Base-by-base conservation (phyloP, 2,797 vertebrate genomes). In the Acipenser oxyrinchus region DNA sequence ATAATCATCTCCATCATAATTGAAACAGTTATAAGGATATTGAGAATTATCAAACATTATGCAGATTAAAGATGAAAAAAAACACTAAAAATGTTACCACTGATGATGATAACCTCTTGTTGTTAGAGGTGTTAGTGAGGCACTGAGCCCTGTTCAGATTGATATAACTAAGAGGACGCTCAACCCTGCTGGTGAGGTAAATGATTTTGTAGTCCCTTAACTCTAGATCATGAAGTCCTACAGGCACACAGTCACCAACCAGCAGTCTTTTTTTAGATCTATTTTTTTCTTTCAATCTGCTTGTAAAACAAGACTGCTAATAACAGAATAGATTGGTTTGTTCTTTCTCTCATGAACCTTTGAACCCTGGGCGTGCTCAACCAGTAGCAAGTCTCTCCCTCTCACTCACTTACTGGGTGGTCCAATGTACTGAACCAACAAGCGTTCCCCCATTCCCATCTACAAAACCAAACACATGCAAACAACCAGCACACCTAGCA, bases 21-120 rank as follows among this genome's bases (percentile, higher is more conserved):
- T 96, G 71, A 99, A 99, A 70, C 97, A 99, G 83, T 99, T 99
- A 71, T 98, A 99, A 67, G 97, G 96, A 71, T 99, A 99, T 79
- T 97, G 89, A 1, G 95, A 89, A 81, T 93, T 93, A 78, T 99
- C 95, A 75, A 99, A 99, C 97, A 99, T 99, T 2, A 72, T 86
- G 79, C 78, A 65, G 65, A 60, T 69, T 51, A 66, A 72, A 64
- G 57, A 55, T 10, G 55, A 23, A 9, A 49, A 49, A 70, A 62
- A 37, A 61, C 62, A 52, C 61, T 57, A 49, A 59, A 70, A 50
- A 53, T 70, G 72, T 18, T 57, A 13, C 52, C 57, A 64, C 65
- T 67, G 62, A 60, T 55, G 64, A 81, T 69, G 73, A 64, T 70
- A 65, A 65, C 5, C 4, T 37, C 37, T 70, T 60, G 18, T 49